Percentiles rank a stretch among this genome's conserved stretches.
Conservation (phyloP, 2,113 vertebrate species). For the Campylomormyrus tamandua region DNA sequence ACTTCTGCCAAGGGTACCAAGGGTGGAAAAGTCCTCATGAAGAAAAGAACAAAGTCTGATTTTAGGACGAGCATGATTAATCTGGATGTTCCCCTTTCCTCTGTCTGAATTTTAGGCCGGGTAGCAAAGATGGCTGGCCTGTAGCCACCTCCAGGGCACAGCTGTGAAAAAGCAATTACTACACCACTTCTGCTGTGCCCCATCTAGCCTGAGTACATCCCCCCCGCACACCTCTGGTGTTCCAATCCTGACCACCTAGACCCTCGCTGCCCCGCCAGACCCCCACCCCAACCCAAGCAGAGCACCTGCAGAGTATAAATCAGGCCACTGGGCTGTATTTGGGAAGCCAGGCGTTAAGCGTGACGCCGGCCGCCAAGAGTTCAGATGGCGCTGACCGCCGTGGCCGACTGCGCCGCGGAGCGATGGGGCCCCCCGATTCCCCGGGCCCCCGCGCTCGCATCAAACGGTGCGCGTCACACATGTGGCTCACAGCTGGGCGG, state of each 20-base stretch:
- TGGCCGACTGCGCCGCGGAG: constrained; percentile 57
- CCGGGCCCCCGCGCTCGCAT: constrained; percentile 47
- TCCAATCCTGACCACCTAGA: constrained; percentile 43
- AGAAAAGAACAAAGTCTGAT: constrained; percentile 21
- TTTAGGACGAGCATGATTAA: constrained; percentile 37
- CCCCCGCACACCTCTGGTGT: constrained; percentile 47
- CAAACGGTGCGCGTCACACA: constrained; percentile 57
- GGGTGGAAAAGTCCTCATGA: constrained; percentile 8
- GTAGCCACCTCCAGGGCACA: background rate
- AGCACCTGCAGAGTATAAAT: constrained; percentile 75
- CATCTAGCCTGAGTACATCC: constrained; percentile 45
- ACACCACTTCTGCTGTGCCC: constrained; percentile 45
- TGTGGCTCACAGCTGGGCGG: constrained; percentile 63
- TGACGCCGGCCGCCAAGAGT: constrained; percentile 66
- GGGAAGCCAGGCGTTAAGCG: constrained; percentile 71
- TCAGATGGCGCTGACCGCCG: constrained; percentile 59
- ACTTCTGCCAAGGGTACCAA: constrained; percentile 15
- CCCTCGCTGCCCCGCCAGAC: constrained; percentile 22
- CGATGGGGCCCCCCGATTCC: constrained; percentile 45
- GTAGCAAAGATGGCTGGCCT: constrained; percentile 33
- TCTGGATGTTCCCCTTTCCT: constrained; percentile 38
- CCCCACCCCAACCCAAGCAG: background rate
- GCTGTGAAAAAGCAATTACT: background rate
- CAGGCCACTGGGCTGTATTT: constrained; percentile 60
- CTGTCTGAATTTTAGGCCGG: constrained; percentile 21